Evolutionary conservation across 1,140 invertebrate genomes (phyloP).

Genomic region (Battus philenor): DNA sequence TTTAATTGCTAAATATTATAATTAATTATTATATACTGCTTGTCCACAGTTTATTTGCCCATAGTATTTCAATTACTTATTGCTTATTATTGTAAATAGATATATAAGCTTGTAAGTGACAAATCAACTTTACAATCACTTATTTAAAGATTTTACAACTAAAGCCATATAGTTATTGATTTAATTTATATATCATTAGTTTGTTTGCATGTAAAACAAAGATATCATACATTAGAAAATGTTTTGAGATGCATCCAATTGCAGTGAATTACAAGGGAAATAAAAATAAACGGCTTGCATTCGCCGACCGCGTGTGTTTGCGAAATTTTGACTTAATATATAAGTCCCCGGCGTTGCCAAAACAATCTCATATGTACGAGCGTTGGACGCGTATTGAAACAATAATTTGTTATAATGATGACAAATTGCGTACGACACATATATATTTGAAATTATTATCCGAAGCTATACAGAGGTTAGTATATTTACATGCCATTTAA

Average conservation of each 20-base stretch:
- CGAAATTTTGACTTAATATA: conserved; percentile 1
- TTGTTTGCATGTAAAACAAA: conserved; percentile 11
- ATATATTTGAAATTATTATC: too few relatives aligned
- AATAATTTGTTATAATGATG: conserved; percentile 12
- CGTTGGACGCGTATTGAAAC: background rate
- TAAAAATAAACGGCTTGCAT: conserved; percentile 13
- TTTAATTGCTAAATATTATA: too few relatives aligned
- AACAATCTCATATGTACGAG: conserved; percentile 10
- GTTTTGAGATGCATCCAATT: conserved; percentile 7
- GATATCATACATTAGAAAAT: conserved; percentile 12
- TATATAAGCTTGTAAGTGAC: too few relatives aligned
- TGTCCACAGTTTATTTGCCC: too few relatives aligned
- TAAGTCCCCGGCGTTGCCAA: conserved; percentile 8
- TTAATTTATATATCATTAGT: conserved; percentile 3
- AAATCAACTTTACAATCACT: too few relatives aligned
- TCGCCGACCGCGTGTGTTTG: conserved; percentile 4
- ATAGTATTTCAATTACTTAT: too few relatives aligned
- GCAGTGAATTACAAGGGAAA: conserved; percentile 7
- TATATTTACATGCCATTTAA: too few relatives aligned
- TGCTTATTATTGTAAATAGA: too few relatives aligned
- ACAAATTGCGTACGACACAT: conserved; percentile 5
- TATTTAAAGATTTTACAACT: too few relatives aligned
- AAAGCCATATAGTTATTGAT: background rate
- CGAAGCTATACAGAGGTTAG: too few relatives aligned
- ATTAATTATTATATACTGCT: too few relatives aligned